phyloP scores from a whole-genome alignment of 2,888 invertebrate species.

The Chydorus sphaericus region DNA sequence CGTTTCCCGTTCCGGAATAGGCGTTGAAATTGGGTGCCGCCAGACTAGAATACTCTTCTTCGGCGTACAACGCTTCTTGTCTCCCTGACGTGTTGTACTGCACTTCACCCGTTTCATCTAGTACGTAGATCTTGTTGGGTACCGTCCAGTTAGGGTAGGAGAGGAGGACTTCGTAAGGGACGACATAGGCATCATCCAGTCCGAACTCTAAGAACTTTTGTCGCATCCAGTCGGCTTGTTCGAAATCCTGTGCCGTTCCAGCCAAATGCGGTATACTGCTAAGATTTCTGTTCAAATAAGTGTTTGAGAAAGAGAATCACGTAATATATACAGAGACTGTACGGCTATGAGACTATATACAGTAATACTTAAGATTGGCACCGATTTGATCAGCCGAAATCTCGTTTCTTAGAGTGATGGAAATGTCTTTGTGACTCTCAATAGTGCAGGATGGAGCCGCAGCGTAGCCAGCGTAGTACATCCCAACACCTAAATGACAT shows the following conservation, averaged over 20 bases:
- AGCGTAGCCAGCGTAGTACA: not conserved
- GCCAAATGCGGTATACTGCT: slow-evolving; percentile 25
- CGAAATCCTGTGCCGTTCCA: slow-evolving; percentile 23
- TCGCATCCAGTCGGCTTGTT: slow-evolving; percentile 22
- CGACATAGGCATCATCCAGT: slow-evolving; percentile 24
- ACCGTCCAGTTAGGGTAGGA: slow-evolving; percentile 22
- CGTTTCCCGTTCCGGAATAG: slow-evolving; percentile 8
- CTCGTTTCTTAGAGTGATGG: slow-evolving; percentile 1
- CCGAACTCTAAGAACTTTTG: slow-evolving; percentile 22
- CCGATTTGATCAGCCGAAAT: slow-evolving; percentile 1
- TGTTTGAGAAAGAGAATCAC: not conserved
- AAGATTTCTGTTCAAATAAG: slow-evolving; percentile 19
- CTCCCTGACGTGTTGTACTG: slow-evolving; percentile 14
- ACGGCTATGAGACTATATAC: not conserved
- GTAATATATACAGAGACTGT: not conserved
- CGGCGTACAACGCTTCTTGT: slow-evolving; percentile 10
- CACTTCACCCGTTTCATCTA: slow-evolving; percentile 10
- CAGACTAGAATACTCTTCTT: not conserved
- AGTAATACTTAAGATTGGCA: slow-evolving; percentile 12
- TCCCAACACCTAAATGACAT: not conserved
- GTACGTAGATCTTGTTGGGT: slow-evolving; percentile 18
- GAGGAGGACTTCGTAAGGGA: slow-evolving; percentile 26
- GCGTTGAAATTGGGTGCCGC: slow-evolving; percentile 4
- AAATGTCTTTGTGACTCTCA: not conserved
- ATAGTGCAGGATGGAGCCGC: not conserved